Conservation (phyloP, 2,888 invertebrate species). For the Spisula solida region DNA sequence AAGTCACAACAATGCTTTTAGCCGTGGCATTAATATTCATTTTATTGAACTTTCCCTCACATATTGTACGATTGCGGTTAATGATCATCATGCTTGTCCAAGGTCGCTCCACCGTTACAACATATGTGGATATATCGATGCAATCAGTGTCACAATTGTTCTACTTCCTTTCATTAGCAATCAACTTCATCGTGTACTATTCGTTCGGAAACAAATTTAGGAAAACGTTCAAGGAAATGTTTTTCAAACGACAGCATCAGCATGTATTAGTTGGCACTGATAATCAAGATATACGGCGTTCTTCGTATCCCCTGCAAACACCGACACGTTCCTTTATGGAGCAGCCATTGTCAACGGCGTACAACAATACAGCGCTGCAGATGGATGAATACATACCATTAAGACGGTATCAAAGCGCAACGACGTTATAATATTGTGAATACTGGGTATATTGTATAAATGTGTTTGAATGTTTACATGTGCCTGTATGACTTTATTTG, state of each 20-base stretch:
- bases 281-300: neutral
- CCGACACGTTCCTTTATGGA: neutral
- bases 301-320: neutral
- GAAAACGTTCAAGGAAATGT: constrained; percentile 13
- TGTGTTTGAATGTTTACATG: too few relatives aligned
- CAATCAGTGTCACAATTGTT: constrained; percentile 30
- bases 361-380: neutral
- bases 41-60: constrained; percentile 76
- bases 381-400: neutral
- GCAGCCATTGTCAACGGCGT: neutral
- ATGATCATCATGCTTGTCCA: constrained; percentile 33
- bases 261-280: neutral
- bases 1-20: constrained; percentile 77
- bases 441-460: too few relatives aligned
- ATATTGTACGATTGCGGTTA: constrained; percentile 71
- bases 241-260: neutral
- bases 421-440: too few relatives aligned
- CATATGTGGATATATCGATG: neutral
- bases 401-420: too few relatives aligned
- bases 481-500: too few relatives aligned
- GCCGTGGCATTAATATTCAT: constrained; percentile 78
- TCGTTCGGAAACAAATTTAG: constrained; percentile 29
- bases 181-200: constrained; percentile 32
- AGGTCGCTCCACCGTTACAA: neutral
- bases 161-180: constrained; percentile 31